Conservation (phyloP, 2,888 invertebrate species). For the Campoletis raptor region DNA sequence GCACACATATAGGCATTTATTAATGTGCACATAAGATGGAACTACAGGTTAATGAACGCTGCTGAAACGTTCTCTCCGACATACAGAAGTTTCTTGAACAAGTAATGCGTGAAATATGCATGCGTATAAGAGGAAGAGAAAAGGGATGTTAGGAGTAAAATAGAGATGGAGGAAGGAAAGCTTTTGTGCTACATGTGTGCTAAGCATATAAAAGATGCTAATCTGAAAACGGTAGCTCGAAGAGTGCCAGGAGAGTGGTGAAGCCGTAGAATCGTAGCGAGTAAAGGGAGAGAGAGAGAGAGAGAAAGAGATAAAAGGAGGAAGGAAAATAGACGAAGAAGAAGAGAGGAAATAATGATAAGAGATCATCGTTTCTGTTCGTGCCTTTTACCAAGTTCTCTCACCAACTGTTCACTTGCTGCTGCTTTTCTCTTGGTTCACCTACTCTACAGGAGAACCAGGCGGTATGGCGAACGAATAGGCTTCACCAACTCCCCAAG, state of each 20-base stretch:
- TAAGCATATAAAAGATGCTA: conserved; percentile 80
- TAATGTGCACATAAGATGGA: conserved; percentile 18
- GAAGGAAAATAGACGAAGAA: conserved; percentile 27
- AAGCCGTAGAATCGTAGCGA: conserved; percentile 71
- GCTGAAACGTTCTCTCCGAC: conserved; percentile 24
- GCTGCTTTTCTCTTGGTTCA: conserved; percentile 44
- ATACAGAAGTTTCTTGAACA: conserved; percentile 53
- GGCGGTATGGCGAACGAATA: conserved; percentile 49
- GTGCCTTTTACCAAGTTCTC: conserved; percentile 64
- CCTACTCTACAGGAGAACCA: conserved; percentile 44
- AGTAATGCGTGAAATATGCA: conserved; percentile 71
- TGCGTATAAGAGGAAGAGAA: conserved; percentile 55
- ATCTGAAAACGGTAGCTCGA: conserved; percentile 82
- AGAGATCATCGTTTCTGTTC: conserved; percentile 56
- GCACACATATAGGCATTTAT: conserved; percentile 16
- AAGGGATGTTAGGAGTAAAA: not conserved
- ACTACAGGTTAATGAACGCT: conserved; percentile 45
- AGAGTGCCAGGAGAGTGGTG: conserved; percentile 79
- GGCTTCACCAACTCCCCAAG: conserved; percentile 62
- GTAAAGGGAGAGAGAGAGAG: conserved; percentile 26
- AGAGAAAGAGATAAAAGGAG: conserved; percentile 27
- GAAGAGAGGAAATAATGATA: conserved; percentile 40
- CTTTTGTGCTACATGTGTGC: conserved; percentile 57
- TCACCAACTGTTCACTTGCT: conserved; percentile 78
- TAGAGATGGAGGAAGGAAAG: conserved; percentile 40